Evolutionary conservation across 2,113 vertebrate species (phyloP).

Genomic region (Puntigrus tetrazona): DNA sequence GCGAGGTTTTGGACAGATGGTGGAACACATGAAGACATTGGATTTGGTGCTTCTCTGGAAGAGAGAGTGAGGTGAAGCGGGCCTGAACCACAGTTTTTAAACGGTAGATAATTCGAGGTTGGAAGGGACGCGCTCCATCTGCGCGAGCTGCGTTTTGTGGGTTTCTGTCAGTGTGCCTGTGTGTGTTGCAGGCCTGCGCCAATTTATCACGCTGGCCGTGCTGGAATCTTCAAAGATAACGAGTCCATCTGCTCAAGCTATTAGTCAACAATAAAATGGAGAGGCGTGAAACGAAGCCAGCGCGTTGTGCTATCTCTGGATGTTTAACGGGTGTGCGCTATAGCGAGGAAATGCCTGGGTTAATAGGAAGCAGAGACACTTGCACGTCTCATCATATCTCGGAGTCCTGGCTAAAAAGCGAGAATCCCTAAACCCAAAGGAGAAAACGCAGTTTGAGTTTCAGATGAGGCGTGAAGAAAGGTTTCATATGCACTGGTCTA

Average conservation of each 20-base stretch:
- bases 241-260: slow-evolving; percentile 88
- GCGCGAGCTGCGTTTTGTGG: slow-evolving; percentile 22
- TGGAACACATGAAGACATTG: slow-evolving; percentile 57
- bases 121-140: slow-evolving; percentile 12
- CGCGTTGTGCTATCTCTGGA: slow-evolving; percentile 75
- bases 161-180: neutral
- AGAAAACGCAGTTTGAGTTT: slow-evolving; percentile 8
- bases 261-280: slow-evolving; percentile 89
- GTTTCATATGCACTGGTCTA: neutral
- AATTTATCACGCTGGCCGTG: slow-evolving; percentile 88
- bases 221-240: slow-evolving; percentile 92
- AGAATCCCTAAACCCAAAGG: slow-evolving; percentile 39
- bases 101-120: slow-evolving; percentile 77
- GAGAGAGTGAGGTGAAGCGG: slow-evolving; percentile 24
- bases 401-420: slow-evolving; percentile 57
- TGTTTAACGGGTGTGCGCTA: slow-evolving; percentile 83
- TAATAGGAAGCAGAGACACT: slow-evolving; percentile 82
- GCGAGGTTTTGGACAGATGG: slow-evolving; percentile 54
- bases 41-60: slow-evolving; percentile 15
- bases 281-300: slow-evolving; percentile 82
- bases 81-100: slow-evolving; percentile 67
- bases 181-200: slow-evolving; percentile 74
- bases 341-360: slow-evolving; percentile 75
- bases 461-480: slow-evolving; percentile 18
- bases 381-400: slow-evolving; percentile 55